Conservation (phyloP, 2,888 invertebrate species). For the Aspidiotus destructor region DNA sequence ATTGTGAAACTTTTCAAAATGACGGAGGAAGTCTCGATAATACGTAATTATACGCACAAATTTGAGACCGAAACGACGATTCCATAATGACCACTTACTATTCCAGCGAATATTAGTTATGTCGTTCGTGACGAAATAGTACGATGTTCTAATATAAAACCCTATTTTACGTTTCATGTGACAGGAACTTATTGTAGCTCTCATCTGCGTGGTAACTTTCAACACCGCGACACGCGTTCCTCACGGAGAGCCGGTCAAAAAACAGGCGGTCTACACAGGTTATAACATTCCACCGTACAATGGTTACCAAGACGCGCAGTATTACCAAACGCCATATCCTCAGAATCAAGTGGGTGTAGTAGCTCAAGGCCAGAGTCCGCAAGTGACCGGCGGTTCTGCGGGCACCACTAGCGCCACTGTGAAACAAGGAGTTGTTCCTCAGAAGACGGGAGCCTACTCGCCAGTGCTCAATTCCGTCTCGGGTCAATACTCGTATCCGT, state of each 20-base stretch:
- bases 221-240: neutral
- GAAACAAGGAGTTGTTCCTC: too few species aligned
- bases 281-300: neutral
- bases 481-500: neutral
- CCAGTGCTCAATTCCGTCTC: slow-evolving; percentile 5
- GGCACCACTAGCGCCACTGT: neutral
- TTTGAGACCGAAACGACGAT: neutral
- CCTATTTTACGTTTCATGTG: neutral
- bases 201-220: neutral
- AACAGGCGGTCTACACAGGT: neutral
- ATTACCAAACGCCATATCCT: neutral
- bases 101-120: slow-evolving; percentile 8
- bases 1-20: neutral
- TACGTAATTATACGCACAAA: slow-evolving; percentile 6
- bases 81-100: slow-evolving; percentile 4
- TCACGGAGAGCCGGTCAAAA: neutral
- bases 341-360: neutral
- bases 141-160: neutral
- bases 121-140: slow-evolving; percentile 8
- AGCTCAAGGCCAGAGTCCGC: neutral
- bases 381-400: neutral
- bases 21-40: neutral
- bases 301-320: neutral
- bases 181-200: neutral
- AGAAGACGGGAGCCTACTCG: neutral